Evolutionary conservation across 2,888 invertebrate genomes (phyloP).

Genomic region (Stenchaetothrips biformis): DNA sequence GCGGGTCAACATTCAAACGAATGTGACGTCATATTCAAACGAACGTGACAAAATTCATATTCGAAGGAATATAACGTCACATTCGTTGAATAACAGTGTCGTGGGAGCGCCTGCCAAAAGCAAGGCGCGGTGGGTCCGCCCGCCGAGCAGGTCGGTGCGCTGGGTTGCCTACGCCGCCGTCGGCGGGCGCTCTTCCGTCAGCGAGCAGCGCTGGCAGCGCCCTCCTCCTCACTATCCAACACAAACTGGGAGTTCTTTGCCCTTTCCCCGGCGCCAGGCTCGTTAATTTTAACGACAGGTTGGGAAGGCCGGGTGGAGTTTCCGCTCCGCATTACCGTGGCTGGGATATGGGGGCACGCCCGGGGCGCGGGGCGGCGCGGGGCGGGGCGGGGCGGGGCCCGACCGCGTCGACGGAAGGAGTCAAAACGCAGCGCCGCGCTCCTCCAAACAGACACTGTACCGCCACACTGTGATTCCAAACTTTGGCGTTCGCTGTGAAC

Average conservation of each 20-base stretch:
- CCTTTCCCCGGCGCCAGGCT: neutral
- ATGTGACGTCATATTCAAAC: too few species aligned
- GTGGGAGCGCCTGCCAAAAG: too few species aligned
- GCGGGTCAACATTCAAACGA: too few species aligned
- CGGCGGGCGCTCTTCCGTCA: too few species aligned
- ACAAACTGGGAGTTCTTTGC: neutral
- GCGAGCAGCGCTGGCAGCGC: neutral
- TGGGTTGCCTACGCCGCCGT: too few species aligned
- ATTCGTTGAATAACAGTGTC: too few species aligned
- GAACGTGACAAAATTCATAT: too few species aligned
- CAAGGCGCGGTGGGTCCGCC: too few species aligned
- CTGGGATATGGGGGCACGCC: neutral
- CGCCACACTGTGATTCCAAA: too few species aligned
- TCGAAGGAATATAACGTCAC: too few species aligned
- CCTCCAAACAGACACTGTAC: neutral
- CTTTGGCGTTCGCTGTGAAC: too few species aligned
- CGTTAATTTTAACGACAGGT: constrained; percentile 21
- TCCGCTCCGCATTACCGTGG: neutral
- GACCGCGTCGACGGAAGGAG: neutral
- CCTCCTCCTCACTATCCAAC: neutral
- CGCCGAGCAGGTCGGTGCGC: too few species aligned
- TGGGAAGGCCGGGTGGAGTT: neutral
- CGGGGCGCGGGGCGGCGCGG: neutral
- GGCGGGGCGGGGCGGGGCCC: neutral
- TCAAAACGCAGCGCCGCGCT: neutral